A percentile compares a stretch with the other conserved stretches of the same genome.
phyloP scores from a whole-genome alignment of 2,888 invertebrate species.

The Idaea aversata region DNA sequence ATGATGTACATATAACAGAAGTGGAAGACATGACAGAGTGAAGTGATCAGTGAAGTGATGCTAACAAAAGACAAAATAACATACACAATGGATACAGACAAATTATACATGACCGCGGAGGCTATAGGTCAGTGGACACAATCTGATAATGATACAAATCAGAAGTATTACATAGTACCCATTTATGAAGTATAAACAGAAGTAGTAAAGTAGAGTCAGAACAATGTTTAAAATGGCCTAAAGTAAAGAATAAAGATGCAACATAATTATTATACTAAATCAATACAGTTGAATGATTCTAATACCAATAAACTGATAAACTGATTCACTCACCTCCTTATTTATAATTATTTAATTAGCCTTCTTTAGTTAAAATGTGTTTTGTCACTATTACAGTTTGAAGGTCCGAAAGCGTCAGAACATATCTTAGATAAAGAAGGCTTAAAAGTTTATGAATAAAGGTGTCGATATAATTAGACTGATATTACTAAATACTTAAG shows the following conservation, averaged over 20 bases:
- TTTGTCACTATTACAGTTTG: no score
- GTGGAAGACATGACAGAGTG: conserved; percentile 4
- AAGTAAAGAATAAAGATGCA: background rate
- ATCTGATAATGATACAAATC: conserved; percentile 4
- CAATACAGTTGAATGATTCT: background rate
- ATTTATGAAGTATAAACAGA: background rate
- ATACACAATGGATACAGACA: conserved; percentile 58
- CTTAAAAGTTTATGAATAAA: no score
- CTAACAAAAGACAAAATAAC: conserved; percentile 33
- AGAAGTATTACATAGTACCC: background rate
- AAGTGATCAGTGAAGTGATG: conserved; percentile 16
- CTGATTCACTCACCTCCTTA: no score
- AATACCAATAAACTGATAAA: background rate
- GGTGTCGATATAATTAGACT: no score
- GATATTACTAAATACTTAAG: no score
- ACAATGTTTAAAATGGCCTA: conserved; percentile 7
- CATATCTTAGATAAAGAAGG: no score
- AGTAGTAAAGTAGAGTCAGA: background rate
- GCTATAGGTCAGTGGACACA: conserved; percentile 68
- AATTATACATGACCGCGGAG: conserved; percentile 64
- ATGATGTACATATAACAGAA: conserved; percentile 3
- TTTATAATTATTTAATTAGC: no score
- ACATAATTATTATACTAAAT: background rate
- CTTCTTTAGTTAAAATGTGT: no score
- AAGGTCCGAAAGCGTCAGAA: no score